phyloP scores from a whole-genome alignment of 2,113 vertebrate species.

The Crotalus tigris region DNA sequence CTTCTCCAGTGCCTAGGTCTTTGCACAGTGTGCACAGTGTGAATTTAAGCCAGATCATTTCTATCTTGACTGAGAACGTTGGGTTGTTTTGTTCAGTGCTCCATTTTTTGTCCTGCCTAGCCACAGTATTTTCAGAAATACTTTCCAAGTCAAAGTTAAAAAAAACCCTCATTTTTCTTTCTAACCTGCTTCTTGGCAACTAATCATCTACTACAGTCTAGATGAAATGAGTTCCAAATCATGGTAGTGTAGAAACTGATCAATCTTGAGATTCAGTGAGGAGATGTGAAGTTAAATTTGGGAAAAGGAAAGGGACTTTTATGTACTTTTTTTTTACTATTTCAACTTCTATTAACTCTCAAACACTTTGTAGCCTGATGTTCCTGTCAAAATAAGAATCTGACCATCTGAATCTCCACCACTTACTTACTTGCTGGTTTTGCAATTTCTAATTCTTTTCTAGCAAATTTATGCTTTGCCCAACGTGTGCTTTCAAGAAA shows the following conservation, averaged over 20 bases:
- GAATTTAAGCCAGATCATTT: background rate
- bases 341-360: background rate
- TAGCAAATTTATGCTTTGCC: background rate
- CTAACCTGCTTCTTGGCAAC: background rate
- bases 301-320: background rate
- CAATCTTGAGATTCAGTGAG: background rate
- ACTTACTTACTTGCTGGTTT: background rate
- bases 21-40: background rate
- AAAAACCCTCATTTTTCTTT: background rate
- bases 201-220: background rate
- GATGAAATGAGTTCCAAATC: background rate
- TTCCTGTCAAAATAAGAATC: background rate
- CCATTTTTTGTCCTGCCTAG: background rate
- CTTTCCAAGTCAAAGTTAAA: background rate
- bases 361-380: background rate
- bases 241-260: background rate
- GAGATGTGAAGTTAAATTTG: background rate
- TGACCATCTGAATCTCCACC: background rate
- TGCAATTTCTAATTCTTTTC: background rate
- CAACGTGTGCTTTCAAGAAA: background rate
- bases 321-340: background rate
- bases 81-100: background rate
- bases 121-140: background rate
- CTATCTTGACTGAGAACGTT: background rate
- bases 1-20: background rate